Base-by-base conservation (phyloP, 1,140 invertebrate species). In the Tyrophagus putrescentiae region DNA sequence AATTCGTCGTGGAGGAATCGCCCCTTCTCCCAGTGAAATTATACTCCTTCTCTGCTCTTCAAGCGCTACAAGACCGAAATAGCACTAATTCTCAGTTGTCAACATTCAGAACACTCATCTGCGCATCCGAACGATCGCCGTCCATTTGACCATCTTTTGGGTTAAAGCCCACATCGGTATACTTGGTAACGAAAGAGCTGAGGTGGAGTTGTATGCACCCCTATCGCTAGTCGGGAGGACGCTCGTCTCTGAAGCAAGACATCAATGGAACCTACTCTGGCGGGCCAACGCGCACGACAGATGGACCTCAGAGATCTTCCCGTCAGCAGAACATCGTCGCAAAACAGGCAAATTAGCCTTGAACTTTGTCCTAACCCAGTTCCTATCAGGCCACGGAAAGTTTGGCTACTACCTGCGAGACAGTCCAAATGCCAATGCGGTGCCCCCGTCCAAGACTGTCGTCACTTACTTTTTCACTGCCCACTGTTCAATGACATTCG, bases 151-250 rank as follows among this genome's bases (percentile, higher is more conserved):
- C 53, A 56, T 56, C 25, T 7, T 6, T 18, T 57, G 56, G 56
- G 56, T 57, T 11, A 57, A 57, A 57, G 56, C 56, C 32, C 56
- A 57, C 21, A 21, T 42, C 31, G 36, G 36, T 9, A 57, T 5
- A 28, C 16, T 21, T 5, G 56, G 56, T 5, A 57, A 57, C 31
- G 56, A 57, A 44, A 34, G 6, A 23, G 56, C 56, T 16, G 56
- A 57, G n/a, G n/a, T n/a, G n/a, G n/a, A n/a, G n/a, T n/a, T n/a
- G n/a, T n/a, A n/a, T n/a, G n/a, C n/a, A n/a, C n/a, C n/a, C n/a
- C n/a, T n/a, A n/a, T n/a, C n/a, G n/a, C n/a, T n/a, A n/a, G n/a
- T n/a, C n/a, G n/a, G n/a, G n/a, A n/a, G n/a, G n/a, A n/a, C n/a
- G n/a, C n/a, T n/a, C n/a, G 18, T 53, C 7, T 53, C 50, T 53